Base-by-base conservation (phyloP, 35 echinoderm and acorn worm genomes). In the Amphiura filiformis region DNA sequence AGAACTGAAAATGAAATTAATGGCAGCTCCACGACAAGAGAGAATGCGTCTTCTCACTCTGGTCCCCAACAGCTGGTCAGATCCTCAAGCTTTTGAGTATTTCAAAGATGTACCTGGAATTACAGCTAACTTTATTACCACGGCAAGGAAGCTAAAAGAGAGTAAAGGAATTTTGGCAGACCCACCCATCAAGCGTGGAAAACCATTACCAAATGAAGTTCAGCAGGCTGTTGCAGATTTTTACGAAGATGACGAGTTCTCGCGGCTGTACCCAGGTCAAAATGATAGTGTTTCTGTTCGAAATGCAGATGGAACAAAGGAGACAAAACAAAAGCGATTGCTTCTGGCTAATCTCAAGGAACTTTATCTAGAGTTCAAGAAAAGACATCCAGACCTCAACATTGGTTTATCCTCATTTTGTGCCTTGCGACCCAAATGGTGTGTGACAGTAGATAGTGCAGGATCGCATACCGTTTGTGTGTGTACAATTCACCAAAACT, bases 331-430 rank as follows among this genome's bases (percentile, higher is more conserved):
- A n/a, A 80, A 80, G 26, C 11, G 78, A 34, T 5, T 80, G 34
- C 14, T 80, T 34, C 38, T 80, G n/a, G n/a, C 14, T 34, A 36
- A 80, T 31, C 17, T 80, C 12, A 80, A 80, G 18, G 84, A 86
- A 39, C 41, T 61, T 18, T 86, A 75, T 36, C 23, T 15, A n/a
- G 84, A 11, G 44, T 86, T 75, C 37, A 31, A 75, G n/a, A 70
- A 75, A 36, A 61, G 52, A 36, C 52, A 86, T 70, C 57, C 65
- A 76, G 57, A 76, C 23, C 2, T 75, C 17, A 86, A 86, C 15
- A 65, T 86, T n/a, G 84, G 35, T 26, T 86, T 86, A 0, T 86
- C 84, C 14, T 34, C 28, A 38, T 86, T 65, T 86, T 23, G 38
- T 65, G 52, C 42, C 9, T n/a, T 86, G 31, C n/a, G 84, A 23